phyloP scores from a whole-genome alignment of 1,140 invertebrate species.

The Rhopalosiphum maidis region DNA sequence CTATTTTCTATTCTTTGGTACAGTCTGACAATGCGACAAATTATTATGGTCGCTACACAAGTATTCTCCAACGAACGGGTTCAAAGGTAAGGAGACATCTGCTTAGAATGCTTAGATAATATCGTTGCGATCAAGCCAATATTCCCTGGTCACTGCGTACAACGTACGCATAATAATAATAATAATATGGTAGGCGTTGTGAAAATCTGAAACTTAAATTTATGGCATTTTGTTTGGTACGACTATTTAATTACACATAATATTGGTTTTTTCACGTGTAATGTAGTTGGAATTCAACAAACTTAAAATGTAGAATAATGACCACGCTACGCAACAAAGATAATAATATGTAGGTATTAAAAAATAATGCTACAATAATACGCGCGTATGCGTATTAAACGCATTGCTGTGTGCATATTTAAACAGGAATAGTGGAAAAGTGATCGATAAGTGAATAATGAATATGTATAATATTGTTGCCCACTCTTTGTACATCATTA shows the following conservation, averaged over 20 bases:
- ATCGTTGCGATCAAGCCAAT: neutral
- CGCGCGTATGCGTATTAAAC: neutral
- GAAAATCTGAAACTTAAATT: constrained; percentile 11
- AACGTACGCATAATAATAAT: neutral
- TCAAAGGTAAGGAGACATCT: constrained; percentile 26
- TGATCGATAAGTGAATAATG: constrained; percentile 1
- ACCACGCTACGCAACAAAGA: neutral
- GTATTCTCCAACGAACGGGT: neutral
- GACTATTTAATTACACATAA: neutral
- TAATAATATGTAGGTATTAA: neutral
- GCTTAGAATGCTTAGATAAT: neutral
- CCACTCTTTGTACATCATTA: neutral
- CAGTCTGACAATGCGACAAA: neutral
- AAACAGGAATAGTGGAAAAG: neutral
- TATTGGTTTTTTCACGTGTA: constrained; percentile 6
- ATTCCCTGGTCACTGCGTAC: neutral
- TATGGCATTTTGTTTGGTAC: neutral
- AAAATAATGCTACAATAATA: too few species aligned
- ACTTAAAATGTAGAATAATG: neutral
- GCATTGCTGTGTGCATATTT: neutral
- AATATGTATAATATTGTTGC: neutral
- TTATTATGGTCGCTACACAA: neutral
- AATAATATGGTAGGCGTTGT: neutral
- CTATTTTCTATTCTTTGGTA: neutral
- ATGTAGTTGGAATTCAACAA: neutral